phyloP scores from a whole-genome alignment of 2,797 vertebrate species.

The Zenarchopterus dispar region DNA sequence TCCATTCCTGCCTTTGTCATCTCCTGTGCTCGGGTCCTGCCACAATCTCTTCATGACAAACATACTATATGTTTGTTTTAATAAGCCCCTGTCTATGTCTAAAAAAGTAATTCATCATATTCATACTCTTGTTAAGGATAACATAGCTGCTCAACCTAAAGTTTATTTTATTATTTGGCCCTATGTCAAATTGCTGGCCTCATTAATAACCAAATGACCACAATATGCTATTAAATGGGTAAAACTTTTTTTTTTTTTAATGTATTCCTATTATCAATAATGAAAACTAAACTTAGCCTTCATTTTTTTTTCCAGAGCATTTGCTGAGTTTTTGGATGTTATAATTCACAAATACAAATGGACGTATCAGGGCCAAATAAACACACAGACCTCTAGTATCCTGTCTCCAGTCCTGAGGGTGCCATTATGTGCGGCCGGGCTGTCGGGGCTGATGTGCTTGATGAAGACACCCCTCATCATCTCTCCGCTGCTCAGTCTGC shows the following conservation, averaged over 20 bases:
- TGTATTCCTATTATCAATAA: background rate
- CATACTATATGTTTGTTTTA: too few relatives aligned
- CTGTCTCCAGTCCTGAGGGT: constrained; percentile 92
- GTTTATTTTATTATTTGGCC: too few relatives aligned
- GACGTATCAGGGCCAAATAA: constrained; percentile 11
- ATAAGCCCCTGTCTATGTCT: too few relatives aligned
- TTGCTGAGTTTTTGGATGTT: background rate
- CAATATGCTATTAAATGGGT: background rate
- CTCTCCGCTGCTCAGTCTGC: constrained; percentile 92
- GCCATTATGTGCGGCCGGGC: constrained; percentile 90
- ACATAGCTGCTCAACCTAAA: too few relatives aligned
- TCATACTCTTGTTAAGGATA: too few relatives aligned
- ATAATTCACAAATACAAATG: too few relatives aligned
- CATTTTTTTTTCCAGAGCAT: background rate
- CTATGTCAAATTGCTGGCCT: too few relatives aligned
- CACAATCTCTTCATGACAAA: too few relatives aligned
- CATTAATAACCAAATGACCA: constrained; percentile 36
- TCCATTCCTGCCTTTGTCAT: too few relatives aligned
- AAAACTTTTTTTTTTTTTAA: background rate
- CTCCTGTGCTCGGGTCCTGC: too few relatives aligned
- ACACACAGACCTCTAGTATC: constrained; percentile 87
- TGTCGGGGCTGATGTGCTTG: constrained; percentile 93
- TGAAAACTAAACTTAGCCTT: background rate
- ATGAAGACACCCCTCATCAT: constrained; percentile 98
- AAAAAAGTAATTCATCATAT: too few relatives aligned